Evolutionary conservation across 1,140 invertebrate species (phyloP), one percentile per base, ranked within the genome.

Genomic region (Yoshiicerus persimilis): DNA sequence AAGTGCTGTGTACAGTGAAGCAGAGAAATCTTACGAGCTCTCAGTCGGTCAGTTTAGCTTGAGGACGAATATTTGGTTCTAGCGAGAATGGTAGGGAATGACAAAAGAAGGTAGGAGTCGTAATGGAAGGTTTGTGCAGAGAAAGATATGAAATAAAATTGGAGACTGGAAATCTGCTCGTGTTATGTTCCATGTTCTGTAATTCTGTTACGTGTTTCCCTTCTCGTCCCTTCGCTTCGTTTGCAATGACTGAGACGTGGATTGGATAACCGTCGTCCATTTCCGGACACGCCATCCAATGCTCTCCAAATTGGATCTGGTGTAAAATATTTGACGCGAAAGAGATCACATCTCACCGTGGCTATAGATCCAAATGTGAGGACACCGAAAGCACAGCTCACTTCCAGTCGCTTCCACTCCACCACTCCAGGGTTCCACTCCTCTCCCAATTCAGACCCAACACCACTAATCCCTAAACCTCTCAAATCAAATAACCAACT

Each of bases 261-360:
- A 36, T 36, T 20, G 75, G 20, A 3, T 30, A 20, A n/a, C 27
- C 30, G 30, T 80, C 75, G 34, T 80, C 75, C 75, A n/a, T 80
- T 80, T 80, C 75, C 75, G 75, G 75, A 38, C 34, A 80, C 32
- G 75, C 75, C 75, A 38, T 80, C 75, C 34, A 80, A 80, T 80
- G 34, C 75, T 80, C 75, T 80, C 75, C 75, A 80, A 80, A 80
- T 80, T 80, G 75, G 34, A 80, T 80, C 75, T 80, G 34, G 34
- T 80, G 75, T 80, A 80, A 80, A 80, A 80, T 80, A 80, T 80
- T 80, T 80, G 75, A 80, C 75, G 34, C 75, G 34, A 80, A 77
- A 80, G 66, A 70, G 66, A 70, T 70, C 66, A 36, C 75, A 80
- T 80, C 30, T 80, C 75, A 80, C 66, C 16, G 9, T 25, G 25